Base-by-base conservation (phyloP, 2,888 invertebrate genomes). In the Rhagonycha lutea region DNA sequence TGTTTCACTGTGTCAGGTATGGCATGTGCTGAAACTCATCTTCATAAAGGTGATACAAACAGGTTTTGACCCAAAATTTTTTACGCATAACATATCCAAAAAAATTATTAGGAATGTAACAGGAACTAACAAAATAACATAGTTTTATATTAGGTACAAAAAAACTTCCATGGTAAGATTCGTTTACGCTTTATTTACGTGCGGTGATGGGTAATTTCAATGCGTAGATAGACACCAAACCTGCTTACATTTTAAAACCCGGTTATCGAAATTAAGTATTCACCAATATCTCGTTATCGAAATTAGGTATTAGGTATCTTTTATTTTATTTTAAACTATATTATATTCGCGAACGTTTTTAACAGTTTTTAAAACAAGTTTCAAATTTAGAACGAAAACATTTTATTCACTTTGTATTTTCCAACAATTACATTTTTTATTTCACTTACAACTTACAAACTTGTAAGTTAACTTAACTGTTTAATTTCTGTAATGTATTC, bases 1-100 rank as follows among this genome's bases (percentile, higher is more conserved):
- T 75, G 72, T 75, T 75, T 72, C 32, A 69, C 32, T 72, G 72
- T 75, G 69, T 75, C 69, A 69, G 65, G 61, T 63, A 67, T 70
- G 69, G 63, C 72, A 72, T 75, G 72, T 72, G 65, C 68, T 32
- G 61, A 68, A 75, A 75, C 72, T 69, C 69, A 69, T 72, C 29
- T 67, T 61, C 61, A 29, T 63, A 61, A 70, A 73, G 70, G 68
- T 61, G 61, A 67, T 70, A 47, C 62, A 73, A 76, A 76, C 70
- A 63, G 70, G 68, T 73, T 76, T 70, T 26, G 76, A 47, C 68
- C 61, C 65, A 47, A 76, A 72, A 73, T 70, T 73, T 28, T 73
- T 73, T 61, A 68, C 67, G 73, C 68, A 69, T 69, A 73, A 72
- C 32, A 73, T 26, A 69, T 28, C 14, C 0, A 68, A 61, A 73